phyloP scores from a whole-genome alignment of 1,140 invertebrate genomes.

The Heliothis virescens region DNA sequence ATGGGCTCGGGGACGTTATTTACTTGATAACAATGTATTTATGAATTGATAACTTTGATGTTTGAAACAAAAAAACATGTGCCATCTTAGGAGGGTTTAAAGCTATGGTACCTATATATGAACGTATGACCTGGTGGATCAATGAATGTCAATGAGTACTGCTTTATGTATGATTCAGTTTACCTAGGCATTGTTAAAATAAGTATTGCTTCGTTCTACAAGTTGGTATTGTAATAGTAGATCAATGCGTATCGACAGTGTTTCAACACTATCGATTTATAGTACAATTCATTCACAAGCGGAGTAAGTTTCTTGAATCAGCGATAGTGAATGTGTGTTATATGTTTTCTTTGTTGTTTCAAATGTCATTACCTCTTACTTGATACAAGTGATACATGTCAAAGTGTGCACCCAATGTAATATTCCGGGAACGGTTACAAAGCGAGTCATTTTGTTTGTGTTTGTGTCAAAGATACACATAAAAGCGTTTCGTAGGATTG shows the following conservation, averaged over 20 bases:
- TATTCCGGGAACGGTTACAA: slow-evolving; percentile 27
- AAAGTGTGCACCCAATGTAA: slow-evolving; percentile 3
- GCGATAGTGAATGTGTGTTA: not conserved
- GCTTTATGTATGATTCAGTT: no score
- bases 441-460: slow-evolving; percentile 15
- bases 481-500: slow-evolving; percentile 16
- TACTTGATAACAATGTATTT: slow-evolving; percentile 23
- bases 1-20: slow-evolving; percentile 8
- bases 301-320: slow-evolving; percentile 26
- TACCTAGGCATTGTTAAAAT: no score
- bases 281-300: slow-evolving; percentile 8
- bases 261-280: not conserved
- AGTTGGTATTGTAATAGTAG: no score
- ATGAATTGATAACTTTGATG: not conserved
- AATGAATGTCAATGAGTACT: no score
- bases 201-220: no score
- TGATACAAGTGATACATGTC: slow-evolving; percentile 12
- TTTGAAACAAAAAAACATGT: not conserved
- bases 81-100: not conserved
- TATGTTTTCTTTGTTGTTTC: slow-evolving; percentile 1
- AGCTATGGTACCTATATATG: not conserved
- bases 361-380: slow-evolving; percentile 8
- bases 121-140: no score
- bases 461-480: slow-evolving; percentile 21
- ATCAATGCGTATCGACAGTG: no score